These are phyloP conservation scores for Penaeus japonicus DNA, from an alignment of 1,140 invertebrate genomes.

Conservation along the genomic window DNA sequence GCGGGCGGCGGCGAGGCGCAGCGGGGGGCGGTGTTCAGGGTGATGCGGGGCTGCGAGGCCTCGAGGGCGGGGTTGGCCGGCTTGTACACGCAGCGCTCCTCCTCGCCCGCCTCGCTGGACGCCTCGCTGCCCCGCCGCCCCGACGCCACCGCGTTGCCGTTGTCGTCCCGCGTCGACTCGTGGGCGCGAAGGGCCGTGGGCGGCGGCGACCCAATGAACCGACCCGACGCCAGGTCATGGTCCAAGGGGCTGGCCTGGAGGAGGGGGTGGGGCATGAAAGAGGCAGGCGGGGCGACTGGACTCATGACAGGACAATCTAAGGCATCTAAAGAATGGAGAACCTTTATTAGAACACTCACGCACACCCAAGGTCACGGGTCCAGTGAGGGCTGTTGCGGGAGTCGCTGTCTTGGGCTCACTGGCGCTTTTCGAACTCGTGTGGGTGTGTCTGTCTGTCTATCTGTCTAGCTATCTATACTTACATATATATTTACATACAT, in stretches of 20 bases:
- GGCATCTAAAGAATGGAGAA: too few species aligned
- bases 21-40: slow-evolving; percentile 34
- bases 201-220: slow-evolving; percentile 45
- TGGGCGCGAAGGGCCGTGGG: slow-evolving; percentile 21
- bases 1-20: slow-evolving; percentile 25
- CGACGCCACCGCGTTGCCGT: background rate
- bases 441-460: too few species aligned
- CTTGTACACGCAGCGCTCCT: slow-evolving; percentile 33
- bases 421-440: too few species aligned
- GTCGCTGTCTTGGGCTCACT: too few species aligned
- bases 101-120: slow-evolving; percentile 25
- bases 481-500: too few species aligned
- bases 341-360: too few species aligned
- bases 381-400: too few species aligned
- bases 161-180: background rate
- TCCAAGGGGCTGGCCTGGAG: slow-evolving; percentile 39
- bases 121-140: background rate
- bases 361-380: too few species aligned
- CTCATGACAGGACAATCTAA: too few species aligned
- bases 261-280: background rate
- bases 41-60: slow-evolving; percentile 36
- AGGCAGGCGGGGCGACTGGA: too few species aligned
- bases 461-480: too few species aligned
- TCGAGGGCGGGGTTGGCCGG: slow-evolving; percentile 32
- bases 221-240: background rate